These are phyloP conservation scores for Pardalotus punctatus DNA, from an alignment of 2,113 vertebrate genomes.

Conservation along the genomic window DNA sequence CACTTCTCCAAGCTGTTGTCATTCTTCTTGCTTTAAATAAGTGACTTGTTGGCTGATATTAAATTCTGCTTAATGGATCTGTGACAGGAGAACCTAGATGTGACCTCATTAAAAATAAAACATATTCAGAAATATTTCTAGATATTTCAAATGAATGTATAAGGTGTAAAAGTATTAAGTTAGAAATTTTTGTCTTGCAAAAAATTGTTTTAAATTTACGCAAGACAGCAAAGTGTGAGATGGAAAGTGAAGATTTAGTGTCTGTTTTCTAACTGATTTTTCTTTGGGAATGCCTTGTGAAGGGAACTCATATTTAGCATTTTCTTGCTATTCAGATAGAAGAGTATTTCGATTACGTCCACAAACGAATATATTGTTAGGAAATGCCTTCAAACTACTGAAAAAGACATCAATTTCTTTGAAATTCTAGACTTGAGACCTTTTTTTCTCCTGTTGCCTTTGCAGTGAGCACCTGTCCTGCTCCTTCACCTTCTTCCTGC, in stretches of 20 bases:
- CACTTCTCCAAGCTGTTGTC: background rate
- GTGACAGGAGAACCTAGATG: background rate
- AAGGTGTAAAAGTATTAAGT: background rate
- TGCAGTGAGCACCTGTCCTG: constrained; percentile 96
- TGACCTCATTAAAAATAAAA: background rate
- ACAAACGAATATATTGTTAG: background rate
- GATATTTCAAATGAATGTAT: background rate
- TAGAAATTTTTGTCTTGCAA: background rate
- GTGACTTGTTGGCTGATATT: background rate
- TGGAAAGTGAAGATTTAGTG: background rate
- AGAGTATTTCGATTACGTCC: background rate
- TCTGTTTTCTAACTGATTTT: background rate
- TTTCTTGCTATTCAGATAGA: background rate
- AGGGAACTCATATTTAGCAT: background rate
- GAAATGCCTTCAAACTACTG: background rate
- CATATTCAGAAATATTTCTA: background rate
- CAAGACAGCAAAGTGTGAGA: background rate
- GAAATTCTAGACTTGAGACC: background rate
- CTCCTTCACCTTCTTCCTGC: constrained; percentile 98
- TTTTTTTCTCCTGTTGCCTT: background rate
- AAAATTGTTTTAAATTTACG: background rate
- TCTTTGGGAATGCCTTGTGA: background rate
- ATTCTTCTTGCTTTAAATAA: background rate
- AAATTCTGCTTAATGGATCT: background rate
- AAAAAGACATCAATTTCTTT: background rate